phyloP scores from a whole-genome alignment of 92 coral and sea anemone species.

The Epizoanthus rinbou region DNA sequence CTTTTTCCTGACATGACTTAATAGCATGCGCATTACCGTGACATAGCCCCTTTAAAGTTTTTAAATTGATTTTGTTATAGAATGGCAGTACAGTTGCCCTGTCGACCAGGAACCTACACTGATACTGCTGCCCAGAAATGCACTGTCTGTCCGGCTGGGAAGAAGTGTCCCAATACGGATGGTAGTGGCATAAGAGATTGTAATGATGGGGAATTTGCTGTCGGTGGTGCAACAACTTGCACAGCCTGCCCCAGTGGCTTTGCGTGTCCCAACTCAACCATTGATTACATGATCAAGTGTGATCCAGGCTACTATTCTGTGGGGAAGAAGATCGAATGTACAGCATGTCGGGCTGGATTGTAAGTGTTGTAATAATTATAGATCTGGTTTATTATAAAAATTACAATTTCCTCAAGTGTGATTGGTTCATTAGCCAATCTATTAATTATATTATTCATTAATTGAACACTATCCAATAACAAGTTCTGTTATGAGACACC shows the following conservation, averaged over 20 bases:
- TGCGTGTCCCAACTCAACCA: constrained; percentile 86
- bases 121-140: constrained; percentile 48
- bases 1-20: too few relatives aligned
- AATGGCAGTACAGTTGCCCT: constrained; percentile 59
- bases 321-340: constrained; percentile 72
- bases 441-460: too few relatives aligned
- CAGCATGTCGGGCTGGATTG: constrained; percentile 86
- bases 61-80: constrained; percentile 46
- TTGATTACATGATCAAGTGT: constrained; percentile 79
- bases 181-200: constrained; percentile 75
- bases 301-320: constrained; percentile 75
- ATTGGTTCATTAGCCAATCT: too few relatives aligned
- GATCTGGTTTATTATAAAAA: too few relatives aligned
- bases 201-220: constrained; percentile 76
- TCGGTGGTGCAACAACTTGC: constrained; percentile 73
- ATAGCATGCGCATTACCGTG: too few relatives aligned
- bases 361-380: constrained; percentile 71
- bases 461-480: too few relatives aligned
- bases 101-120: constrained; percentile 86
- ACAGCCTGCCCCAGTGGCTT: constrained; percentile 89
- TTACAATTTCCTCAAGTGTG: too few relatives aligned
- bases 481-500: too few relatives aligned
- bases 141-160: constrained; percentile 87
- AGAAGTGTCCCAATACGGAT: constrained; percentile 70
- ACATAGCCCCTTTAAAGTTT: too few relatives aligned